Evolutionary conservation across 2,113 vertebrate species (phyloP), one percentile per base, ranked within the genome.

Genomic region (Sprattus sprattus): DNA sequence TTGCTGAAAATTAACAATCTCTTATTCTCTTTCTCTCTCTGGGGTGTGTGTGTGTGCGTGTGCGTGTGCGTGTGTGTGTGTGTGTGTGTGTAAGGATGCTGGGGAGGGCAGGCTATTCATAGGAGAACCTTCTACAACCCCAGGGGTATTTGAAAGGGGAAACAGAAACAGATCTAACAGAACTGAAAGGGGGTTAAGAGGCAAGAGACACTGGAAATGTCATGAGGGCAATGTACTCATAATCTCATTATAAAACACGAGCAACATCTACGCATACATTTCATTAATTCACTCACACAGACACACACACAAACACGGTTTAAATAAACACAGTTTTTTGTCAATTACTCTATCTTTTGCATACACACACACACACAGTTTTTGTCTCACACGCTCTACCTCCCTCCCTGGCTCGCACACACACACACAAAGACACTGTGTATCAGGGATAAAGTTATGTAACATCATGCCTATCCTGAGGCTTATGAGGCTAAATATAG

Each of bases 61-160:
- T 39, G 39, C 2, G 39, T 39, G 39, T 1, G 39, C 2, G 39
- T 1, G 78, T 47, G 50, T 44, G 9, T 49, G 9, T 49, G 9
- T 49, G 9, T 49, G 8, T 49, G 9, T 2, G 7, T 60, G 54
- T 82, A 83, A 1, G 1, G 90, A 93, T 90, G 84, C 93, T 94
- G 85, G 82, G 25, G 89, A 85, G 90, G 92, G 90, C 89, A 91
- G 15, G 81, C 92, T 94, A 94, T 94, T 93, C 85, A 92, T 92
- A 93, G 92, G 8, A 60, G 90, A 89, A 91, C 91, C 89, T 92
- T 93, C 88, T 86, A 50, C 82, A 39, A 39, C 45, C 46, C 64
- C 86, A 45, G 0, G 49, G n/a, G 84, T 90, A 89, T 91, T 92
- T 83, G 18, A 60, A 60, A 60, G 80, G 3, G 89, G 81, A 75